Base-by-base conservation (phyloP, 2,888 invertebrate species). In the Xiphydria camelus region DNA sequence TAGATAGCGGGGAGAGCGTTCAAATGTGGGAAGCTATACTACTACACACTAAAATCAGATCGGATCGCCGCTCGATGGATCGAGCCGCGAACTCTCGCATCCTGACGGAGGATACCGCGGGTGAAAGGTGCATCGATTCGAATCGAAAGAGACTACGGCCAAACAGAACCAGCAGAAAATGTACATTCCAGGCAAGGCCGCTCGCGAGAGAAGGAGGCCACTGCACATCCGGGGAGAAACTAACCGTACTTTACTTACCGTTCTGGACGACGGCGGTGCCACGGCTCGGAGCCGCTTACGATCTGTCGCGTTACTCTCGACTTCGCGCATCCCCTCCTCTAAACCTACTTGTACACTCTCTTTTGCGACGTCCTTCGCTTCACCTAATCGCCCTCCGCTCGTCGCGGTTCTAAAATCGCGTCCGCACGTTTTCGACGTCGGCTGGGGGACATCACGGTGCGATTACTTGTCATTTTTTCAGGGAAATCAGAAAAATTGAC, bases 171-270 rank as follows among this genome's bases (percentile, higher is more conserved):
- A 52, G 53, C 58, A 60, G 62, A 68, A 67, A 66, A 66, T 61
- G 62, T 59, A 55, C 71, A 71, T 71, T 71, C 71, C 68, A 62
- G 59, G 54, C 71, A 71, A 71, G 71, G 71, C 68, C 71, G 67
- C 63, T 57, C 47, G 58, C 59, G 59, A 41, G 43, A 61, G 64
- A 70, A 71, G 62, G 70, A 71, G 71, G 71, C 68, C 71, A 68
- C 49, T 53, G 61, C 58, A 66, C 66, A 71, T 71, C 71, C 71
- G 71, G 69, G 66, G 70, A 69, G 66, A 69, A 71, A 71, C 70
- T 71, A 71, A 66, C 69, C 66, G 70, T 71, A 68, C 69, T 65
- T 64, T 51, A 57, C 57, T 61, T 56, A 58, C 55, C 57, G 54
- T 51, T 58, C 51, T 38, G 47, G 9, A 35, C 10, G n/a, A 12